Evolutionary conservation across 2,113 vertebrate species (phyloP).

Genomic region (Stegastes partitus): DNA sequence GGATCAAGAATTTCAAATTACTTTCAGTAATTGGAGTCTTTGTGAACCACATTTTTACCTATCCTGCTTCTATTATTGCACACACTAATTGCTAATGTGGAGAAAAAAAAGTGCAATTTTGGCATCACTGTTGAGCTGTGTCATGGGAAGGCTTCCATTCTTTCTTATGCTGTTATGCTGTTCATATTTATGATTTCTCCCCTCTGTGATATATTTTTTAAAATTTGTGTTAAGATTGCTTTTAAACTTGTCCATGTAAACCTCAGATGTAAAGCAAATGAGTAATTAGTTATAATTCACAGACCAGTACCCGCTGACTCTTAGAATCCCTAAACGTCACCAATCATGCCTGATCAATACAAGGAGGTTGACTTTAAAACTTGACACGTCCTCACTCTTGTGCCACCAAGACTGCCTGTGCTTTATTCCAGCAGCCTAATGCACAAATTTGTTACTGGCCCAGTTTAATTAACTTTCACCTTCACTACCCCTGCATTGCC

Average conservation of each 20-base stretch:
- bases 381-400: not conserved
- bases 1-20: no score
- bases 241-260: no score
- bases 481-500: not conserved
- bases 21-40: no score
- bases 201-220: not conserved
- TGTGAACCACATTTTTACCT: slow-evolving; percentile 25
- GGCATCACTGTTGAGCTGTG: not conserved
- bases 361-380: not conserved
- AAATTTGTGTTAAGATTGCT: not conserved
- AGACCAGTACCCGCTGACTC: not conserved
- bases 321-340: not conserved
- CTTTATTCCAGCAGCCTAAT: not conserved
- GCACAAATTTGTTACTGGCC: not conserved
- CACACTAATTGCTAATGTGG: slow-evolving; percentile 24
- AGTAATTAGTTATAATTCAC: not conserved
- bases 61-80: slow-evolving; percentile 4
- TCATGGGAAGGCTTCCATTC: not conserved
- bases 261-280: not conserved
- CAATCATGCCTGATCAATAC: slow-evolving; percentile 7
- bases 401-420: not conserved
- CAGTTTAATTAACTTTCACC: not conserved
- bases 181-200: not conserved
- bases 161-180: not conserved
- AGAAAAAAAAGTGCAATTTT: slow-evolving; percentile 19